Base-by-base conservation (phyloP, 2,113 vertebrate genomes). In the Apaloderma vittatum region DNA sequence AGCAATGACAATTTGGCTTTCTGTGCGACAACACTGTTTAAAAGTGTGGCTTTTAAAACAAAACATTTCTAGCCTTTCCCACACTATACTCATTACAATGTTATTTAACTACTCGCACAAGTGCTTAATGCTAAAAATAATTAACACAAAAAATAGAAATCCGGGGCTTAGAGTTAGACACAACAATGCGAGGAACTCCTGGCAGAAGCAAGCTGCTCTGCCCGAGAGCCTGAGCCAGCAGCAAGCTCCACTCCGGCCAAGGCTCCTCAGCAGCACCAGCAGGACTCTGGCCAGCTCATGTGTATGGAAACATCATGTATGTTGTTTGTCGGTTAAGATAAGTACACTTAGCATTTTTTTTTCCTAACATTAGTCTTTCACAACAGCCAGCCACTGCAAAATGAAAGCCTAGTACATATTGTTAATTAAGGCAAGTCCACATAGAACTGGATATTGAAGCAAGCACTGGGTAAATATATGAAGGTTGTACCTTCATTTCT, bases 401-500 rank as follows among this genome's bases (percentile, higher is more conserved):
- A 72, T 13, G 8, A 29, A 94, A 94, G 37, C 43, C 48, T 45
- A 27, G 59, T 46, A 8, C 34, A 30, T 40, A n/a, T 9, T n/a
- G 61, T 40, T 66, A 92, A 86, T 79, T 36, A 40, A 61, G 78
- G 62, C 62, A 91, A 86, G 54, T 66, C 77, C 78, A 90, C 27
- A 34, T 0, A 91, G 90, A 76, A 77, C 21, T 67, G 72, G 58
- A 79, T 96, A 61, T 40, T 70, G 66, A 95, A 96, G 82, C 34
- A 67, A 70, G 52, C 32, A 10, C 51, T 90, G 34, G 15, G 72
- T 79, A 95, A 96, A 89, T 45, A 82, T 17, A 49, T 55, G 32
- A 90, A 46, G 85, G 34, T 20, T 37, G 49, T 55, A 83, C 86
- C 91, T 94, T 84, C 83, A 36, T 32, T 96, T 88, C 76, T 89